Base-by-base conservation (phyloP, 2,113 vertebrate genomes). In the Sapayoa aenigma region DNA sequence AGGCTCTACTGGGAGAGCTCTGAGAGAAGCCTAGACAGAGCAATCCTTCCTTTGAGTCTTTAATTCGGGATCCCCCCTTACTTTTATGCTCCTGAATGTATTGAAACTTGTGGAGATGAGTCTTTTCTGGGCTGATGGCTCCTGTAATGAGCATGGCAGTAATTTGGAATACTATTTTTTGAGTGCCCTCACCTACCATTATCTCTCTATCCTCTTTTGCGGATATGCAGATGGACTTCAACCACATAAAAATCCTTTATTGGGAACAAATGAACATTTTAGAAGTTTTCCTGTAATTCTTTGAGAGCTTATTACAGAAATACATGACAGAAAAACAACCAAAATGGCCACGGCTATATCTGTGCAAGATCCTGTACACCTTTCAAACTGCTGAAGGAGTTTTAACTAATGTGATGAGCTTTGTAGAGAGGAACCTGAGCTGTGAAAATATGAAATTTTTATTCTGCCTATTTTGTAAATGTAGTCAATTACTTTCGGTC, bases 181-280 rank as follows among this genome's bases (percentile, higher is more conserved):
- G n/a, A 15, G 3, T 5, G 20, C 4, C 6, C 12, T 2, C 19
- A 7, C 1, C 10, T 21, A 14, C 21, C 15, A 1, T 46, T 39
- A 3, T 53, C 13, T 42, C 7, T 65, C 9, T 58, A 3, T 14
- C 22, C 23, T 76, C 21, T 76, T 73, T 74, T 59, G 37, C 27
- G 19, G 21, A 3, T 47, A 6, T 31, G 8, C 8, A 69, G 12
- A 44, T 52, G 33, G 77, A 6, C 14, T 89, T 53, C 31, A 13
- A 74, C 25, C 21, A 46, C 13, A 50, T 30, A 39, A 52, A 81
- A 55, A 23, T 22, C 4, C 63, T 86, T 63, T 47, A 3, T 47
- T 5, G 22, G 24, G 11, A 50, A 33, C 5, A 84, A 53, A 44
- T 31, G 3, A 1, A 10, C 28, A 11, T 67, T 84, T 89, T 42